Evolutionary conservation across 2,888 invertebrate species (phyloP).

Genomic region (Adelognathus sp.): DNA sequence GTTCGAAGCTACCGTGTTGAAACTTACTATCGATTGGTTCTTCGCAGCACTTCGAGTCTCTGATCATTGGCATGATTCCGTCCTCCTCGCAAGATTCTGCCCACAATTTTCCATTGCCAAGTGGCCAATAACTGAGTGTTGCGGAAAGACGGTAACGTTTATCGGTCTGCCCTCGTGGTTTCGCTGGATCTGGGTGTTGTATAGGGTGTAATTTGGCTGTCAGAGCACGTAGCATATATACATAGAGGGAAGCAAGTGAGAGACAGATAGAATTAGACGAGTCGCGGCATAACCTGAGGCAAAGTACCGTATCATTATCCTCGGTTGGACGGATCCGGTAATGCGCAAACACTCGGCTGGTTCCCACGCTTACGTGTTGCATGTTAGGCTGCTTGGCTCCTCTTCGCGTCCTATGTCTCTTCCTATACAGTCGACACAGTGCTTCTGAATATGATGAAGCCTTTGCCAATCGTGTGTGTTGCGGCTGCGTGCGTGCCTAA

Average conservation of each 20-base stretch:
- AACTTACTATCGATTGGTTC: constrained; percentile 1
- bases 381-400: constrained; percentile 55
- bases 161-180: background rate
- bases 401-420: constrained; percentile 16
- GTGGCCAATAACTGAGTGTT: constrained; percentile 7
- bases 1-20: background rate
- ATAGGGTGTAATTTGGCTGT: constrained; percentile 64
- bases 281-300: constrained; percentile 57
- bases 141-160: constrained; percentile 10
- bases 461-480: constrained; percentile 52
- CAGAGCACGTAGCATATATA: constrained; percentile 49
- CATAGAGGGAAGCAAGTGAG: background rate
- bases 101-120: background rate
- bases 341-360: constrained; percentile 67
- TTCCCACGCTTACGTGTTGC: constrained; percentile 71
- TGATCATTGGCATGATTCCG: constrained; percentile 2
- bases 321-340: constrained; percentile 69
- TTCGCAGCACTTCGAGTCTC: background rate
- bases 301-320: constrained; percentile 69
- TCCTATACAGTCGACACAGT: constrained; percentile 2
- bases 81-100: background rate
- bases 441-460: constrained; percentile 1
- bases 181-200: constrained; percentile 21
- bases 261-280: constrained; percentile 12
- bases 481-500: constrained; percentile 43